Conservation (phyloP, 2,113 vertebrate genomes). For the Dermatemys mawii region DNA sequence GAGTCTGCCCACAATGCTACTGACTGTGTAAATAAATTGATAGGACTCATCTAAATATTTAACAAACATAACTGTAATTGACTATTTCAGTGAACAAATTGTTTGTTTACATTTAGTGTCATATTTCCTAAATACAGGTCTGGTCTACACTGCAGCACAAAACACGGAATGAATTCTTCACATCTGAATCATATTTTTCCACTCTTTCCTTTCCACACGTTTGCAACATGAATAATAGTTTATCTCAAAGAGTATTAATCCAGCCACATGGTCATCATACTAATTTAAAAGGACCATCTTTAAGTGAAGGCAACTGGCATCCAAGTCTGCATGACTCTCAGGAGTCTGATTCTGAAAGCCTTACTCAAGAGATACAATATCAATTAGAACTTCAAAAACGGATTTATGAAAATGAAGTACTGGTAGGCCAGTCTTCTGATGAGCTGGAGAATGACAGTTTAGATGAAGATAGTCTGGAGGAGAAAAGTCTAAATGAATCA, state of each 20-base stretch:
- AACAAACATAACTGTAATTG: not conserved
- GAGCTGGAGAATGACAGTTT: slow-evolving; percentile 59
- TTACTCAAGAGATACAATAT: slow-evolving; percentile 62
- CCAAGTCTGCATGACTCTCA: slow-evolving; percentile 65
- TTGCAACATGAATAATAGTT: not conserved
- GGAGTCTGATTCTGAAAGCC: slow-evolving; percentile 76
- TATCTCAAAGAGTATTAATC: not conserved
- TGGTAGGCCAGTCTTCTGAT: not conserved
- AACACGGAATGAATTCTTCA: not conserved
- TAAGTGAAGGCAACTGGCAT: not conserved
- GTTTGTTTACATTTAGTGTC: not conserved
- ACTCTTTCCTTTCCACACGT: not conserved
- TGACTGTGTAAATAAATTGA: not conserved
- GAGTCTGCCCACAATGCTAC: not conserved
- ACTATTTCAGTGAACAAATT: not conserved
- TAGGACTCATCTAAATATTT: not conserved
- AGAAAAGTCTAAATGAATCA: not conserved
- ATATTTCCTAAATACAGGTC: slow-evolving; percentile 39
- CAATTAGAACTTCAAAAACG: slow-evolving; percentile 58
- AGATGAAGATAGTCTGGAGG: slow-evolving; percentile 64
- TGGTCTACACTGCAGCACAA: not conserved
- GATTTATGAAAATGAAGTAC: not conserved
- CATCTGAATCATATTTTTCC: accelerated
- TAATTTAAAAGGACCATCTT: not conserved
- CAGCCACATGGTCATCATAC: not conserved